Evolutionary conservation across 2,888 invertebrate genomes (phyloP).

Genomic region (Podabrus alpinus): DNA sequence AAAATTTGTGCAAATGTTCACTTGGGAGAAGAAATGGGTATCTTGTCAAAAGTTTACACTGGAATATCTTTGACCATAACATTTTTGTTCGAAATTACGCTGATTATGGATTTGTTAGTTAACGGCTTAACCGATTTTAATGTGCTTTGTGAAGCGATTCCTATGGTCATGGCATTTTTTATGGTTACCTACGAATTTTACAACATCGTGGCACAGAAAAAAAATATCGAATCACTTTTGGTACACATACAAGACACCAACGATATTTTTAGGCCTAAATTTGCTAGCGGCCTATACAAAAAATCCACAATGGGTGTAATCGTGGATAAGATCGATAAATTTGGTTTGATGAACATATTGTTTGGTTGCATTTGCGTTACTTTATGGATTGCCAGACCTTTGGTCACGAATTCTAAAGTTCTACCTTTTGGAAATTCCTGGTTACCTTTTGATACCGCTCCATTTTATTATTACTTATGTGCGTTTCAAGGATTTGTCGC

Average conservation of each 20-base stretch:
- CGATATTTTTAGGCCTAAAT: background rate
- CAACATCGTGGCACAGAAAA: conserved; percentile 17
- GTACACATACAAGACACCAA: conserved; percentile 8
- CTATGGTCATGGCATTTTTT: conserved; percentile 21
- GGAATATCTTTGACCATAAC: conserved; percentile 5
- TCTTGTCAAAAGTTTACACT: background rate
- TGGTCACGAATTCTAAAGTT: conserved; percentile 9
- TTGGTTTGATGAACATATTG: conserved; percentile 14
- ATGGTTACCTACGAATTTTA: conserved; percentile 25
- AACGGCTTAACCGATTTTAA: conserved; percentile 15
- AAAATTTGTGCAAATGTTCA: conserved; percentile 24
- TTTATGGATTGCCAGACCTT: conserved; percentile 18
- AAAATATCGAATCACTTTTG: conserved; percentile 17
- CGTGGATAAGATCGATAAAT: conserved; percentile 10
- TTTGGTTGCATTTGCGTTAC: conserved; percentile 17
- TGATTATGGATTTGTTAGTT: conserved; percentile 10
- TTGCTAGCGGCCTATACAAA: conserved; percentile 6
- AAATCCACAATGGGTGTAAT: conserved; percentile 14
- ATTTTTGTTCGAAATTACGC: conserved; percentile 9
- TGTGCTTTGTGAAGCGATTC: conserved; percentile 19
- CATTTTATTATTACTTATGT: conserved; percentile 19
- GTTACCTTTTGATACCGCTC: conserved; percentile 16
- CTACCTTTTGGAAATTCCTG: conserved; percentile 26
- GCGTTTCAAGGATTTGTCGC: conserved; percentile 6
- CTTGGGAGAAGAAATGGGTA: conserved; percentile 14